Conservation (phyloP, 2,888 invertebrate species). For the Tortricodes alternella region DNA sequence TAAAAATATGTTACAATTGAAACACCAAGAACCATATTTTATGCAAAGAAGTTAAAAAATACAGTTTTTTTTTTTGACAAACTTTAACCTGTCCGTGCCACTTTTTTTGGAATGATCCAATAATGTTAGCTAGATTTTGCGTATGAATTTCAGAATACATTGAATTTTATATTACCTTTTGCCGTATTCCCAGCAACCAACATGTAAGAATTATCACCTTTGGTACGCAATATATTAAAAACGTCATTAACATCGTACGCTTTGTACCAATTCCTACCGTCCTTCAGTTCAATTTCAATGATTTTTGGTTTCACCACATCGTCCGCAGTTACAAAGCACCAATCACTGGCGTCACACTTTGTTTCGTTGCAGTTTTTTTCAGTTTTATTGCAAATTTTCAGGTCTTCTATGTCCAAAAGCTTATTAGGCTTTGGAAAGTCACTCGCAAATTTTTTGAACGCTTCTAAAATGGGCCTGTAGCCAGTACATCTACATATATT, state of each 20-base stretch:
- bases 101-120: too few species aligned
- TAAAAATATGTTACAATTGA: too few species aligned
- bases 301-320: conserved; percentile 40
- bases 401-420: conserved; percentile 62
- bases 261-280: conserved; percentile 67
- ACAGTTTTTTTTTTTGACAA: too few species aligned
- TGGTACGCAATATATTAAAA: conserved; percentile 64
- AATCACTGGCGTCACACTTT: conserved; percentile 36
- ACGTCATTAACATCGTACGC: conserved; percentile 66
- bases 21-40: too few species aligned
- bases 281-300: conserved; percentile 41
- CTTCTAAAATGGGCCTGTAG: conserved; percentile 89
- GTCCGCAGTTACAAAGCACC: conserved; percentile 31
- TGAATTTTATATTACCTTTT: conserved; percentile 73
- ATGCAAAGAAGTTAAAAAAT: too few species aligned
- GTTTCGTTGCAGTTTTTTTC: conserved; percentile 33
- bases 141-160: too few species aligned
- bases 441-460: conserved; percentile 88
- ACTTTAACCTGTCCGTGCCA: too few species aligned
- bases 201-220: conserved; percentile 65
- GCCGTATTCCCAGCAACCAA: conserved; percentile 86
- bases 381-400: conserved; percentile 42
- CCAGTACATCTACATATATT: conserved; percentile 92
- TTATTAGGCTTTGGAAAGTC: conserved; percentile 77
- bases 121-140: too few species aligned